These are phyloP conservation scores for Perizoma affinitatum DNA, from an alignment of 2,888 invertebrate species.

Conservation along the genomic window DNA sequence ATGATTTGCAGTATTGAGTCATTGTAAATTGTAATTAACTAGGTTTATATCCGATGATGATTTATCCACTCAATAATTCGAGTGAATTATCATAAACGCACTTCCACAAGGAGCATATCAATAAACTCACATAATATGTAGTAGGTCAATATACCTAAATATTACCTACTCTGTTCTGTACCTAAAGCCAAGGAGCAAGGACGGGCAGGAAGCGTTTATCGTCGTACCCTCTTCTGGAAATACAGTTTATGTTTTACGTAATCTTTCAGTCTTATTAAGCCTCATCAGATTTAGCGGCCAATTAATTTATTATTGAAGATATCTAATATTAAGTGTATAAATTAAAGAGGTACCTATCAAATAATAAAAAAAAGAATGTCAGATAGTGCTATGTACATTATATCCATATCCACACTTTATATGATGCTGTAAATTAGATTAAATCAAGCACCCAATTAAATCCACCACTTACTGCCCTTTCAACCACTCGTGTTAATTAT, in stretches of 20 bases:
- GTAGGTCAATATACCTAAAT: conserved; percentile 63
- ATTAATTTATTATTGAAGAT: conserved; percentile 41
- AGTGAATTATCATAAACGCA: conserved; percentile 59
- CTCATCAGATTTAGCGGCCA: conserved; percentile 68
- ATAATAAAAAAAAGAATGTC: conserved; percentile 47
- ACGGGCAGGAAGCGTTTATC: conserved; percentile 82
- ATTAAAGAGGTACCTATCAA: conserved; percentile 26
- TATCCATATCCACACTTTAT: conserved; percentile 52
- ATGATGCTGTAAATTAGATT: conserved; percentile 68
- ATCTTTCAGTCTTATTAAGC: conserved; percentile 80
- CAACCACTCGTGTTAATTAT: conserved; percentile 54
- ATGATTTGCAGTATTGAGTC: no score
- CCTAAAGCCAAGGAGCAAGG: conserved; percentile 80
- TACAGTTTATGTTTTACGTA: conserved; percentile 78
- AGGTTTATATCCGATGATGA: no score
- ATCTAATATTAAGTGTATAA: conserved; percentile 35
- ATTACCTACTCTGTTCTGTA: conserved; percentile 69
- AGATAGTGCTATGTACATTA: conserved; percentile 60
- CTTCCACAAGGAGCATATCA: conserved; percentile 66
- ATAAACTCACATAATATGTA: conserved; percentile 47
- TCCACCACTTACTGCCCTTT: conserved; percentile 67
- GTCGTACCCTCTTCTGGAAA: conserved; percentile 74
- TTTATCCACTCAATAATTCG: no score
- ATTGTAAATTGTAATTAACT: no score
- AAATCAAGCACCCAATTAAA: conserved; percentile 76